Conservation (phyloP, 2,113 vertebrate genomes). For the Tringa solitaria region DNA sequence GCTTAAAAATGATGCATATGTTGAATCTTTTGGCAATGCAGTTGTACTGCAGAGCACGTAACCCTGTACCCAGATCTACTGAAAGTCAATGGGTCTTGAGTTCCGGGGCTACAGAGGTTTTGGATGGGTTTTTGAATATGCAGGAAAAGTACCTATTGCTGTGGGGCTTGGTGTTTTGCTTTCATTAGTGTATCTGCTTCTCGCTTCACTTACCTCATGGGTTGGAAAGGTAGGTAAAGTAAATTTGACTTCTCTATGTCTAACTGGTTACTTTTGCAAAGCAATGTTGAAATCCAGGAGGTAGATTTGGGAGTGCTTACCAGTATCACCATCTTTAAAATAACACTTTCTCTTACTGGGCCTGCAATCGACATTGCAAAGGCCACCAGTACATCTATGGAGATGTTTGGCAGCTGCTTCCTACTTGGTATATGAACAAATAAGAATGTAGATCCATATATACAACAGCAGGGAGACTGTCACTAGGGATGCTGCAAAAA, state of each 20-base stretch:
- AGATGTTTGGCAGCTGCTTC: neutral
- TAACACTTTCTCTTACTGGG: neutral
- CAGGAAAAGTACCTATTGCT: neutral
- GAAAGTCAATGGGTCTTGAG: neutral
- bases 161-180: neutral
- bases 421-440: neutral
- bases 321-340: neutral
- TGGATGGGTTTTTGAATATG: neutral
- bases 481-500: neutral
- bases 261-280: neutral
- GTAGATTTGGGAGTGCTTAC: neutral
- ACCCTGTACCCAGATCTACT: neutral
- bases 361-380: neutral
- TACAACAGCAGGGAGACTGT: neutral
- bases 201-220: neutral
- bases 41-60: accelerated
- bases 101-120: neutral
- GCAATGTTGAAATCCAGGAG: neutral
- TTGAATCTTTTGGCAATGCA: neutral
- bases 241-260: neutral
- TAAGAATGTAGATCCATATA: neutral
- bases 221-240: neutral
- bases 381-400: neutral
- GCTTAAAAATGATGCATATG: neutral
- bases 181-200: neutral